Evolutionary conservation across 2,113 vertebrate genomes (phyloP), one percentile per base, ranked within the genome.

Genomic region (Danionella cerebrum): DNA sequence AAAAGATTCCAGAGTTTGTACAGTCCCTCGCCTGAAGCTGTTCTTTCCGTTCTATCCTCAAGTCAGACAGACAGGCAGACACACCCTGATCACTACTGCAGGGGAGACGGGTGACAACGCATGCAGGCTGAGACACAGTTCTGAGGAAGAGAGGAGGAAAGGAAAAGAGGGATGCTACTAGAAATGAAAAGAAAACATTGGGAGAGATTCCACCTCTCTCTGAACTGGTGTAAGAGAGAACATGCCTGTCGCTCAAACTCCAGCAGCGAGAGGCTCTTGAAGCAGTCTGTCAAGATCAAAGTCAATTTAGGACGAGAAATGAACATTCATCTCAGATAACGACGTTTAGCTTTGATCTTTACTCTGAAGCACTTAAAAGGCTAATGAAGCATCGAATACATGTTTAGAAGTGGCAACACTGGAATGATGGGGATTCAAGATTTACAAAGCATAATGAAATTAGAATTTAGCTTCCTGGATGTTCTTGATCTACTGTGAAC

Each of bases 101-200:
- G 18, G 36, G 60, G 12, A 35, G 60, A 48, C 7, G 31, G 27
- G 36, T 18, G 45, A 64, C 29, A 64, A 64, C 42, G 48, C 47
- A 27, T 18, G 13, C 18, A 24, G 13, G 60, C 18, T 64, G 11
- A 51, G 21, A 35, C 24, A 9, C 16, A 2, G 35, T 29, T 27
- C 12, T 18, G 63, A 67, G 33, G 29, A 14, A 47, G 38, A 35
- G 59, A 55, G 39, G 24, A 36, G 33, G n/a, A 54, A 42, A 44
- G 50, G 65, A 19, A 53, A 58, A 58, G 45, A 38, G 51, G 60
- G 65, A 57, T 66, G 72, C 67, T n/a, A 6, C 29, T 60, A 42
- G 11, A 75, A 55, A 78, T 58, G 41, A n/a, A 50, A 12, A 19
- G 31, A 60, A 31, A 63, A 36, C 33, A 31, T 19, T 16, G 13